Evolutionary conservation across 53 echinoderm and acorn worm genomes (phyloP), one percentile per base, ranked within the genome.

Genomic region (Glandiceps talaboti): DNA sequence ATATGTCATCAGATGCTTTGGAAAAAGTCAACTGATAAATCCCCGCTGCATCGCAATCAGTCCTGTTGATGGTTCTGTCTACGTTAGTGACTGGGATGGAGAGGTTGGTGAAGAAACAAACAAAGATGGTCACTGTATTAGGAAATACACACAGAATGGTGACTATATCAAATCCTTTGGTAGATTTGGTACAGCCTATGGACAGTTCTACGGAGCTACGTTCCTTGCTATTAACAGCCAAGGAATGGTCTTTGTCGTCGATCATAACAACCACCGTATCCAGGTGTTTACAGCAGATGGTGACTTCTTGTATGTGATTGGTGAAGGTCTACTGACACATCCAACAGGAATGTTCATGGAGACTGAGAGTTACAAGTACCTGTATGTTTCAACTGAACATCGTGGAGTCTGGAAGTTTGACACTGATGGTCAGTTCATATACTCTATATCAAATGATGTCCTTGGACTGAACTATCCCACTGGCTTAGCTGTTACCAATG

Each of bases 221-320:
- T 93, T 93, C 0, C 84, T 99, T 1, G 84, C 91, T 1, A 84
- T 91, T 25, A 93, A 93, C 78, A 33, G 81, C 26, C 76, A 91
- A 30, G 93, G 92, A 74, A 99, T 92, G 79, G 82, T 99, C 76
- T 86, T 87, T 72, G 99, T 99, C n/a, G 93, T 91, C 64, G 92
- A 93, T 75, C 91, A 99, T 76, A 91, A 91, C 91, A 93, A 93
- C 83, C 88, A 89, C 29, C 91, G 87, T 30, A 86, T 99, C 0
- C 81, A 92, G 74, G 92, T 91, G 86, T 99, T 99, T 82, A 76
- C 82, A 31, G 80, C 91, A 1, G 91, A 99, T 75, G 99, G 93
- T 0, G 78, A 82, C 1, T 99, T 93, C 82, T 29, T 99, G 32
- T 91, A 91, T 84, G 86, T 90, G 73, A 76, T 99, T 12, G 91